Percentiles rank a stretch among this genome's conserved stretches.
These are phyloP conservation scores for Drosophila hydei DNA, from an alignment of 1,140 invertebrate genomes.

Conservation along the genomic window DNA sequence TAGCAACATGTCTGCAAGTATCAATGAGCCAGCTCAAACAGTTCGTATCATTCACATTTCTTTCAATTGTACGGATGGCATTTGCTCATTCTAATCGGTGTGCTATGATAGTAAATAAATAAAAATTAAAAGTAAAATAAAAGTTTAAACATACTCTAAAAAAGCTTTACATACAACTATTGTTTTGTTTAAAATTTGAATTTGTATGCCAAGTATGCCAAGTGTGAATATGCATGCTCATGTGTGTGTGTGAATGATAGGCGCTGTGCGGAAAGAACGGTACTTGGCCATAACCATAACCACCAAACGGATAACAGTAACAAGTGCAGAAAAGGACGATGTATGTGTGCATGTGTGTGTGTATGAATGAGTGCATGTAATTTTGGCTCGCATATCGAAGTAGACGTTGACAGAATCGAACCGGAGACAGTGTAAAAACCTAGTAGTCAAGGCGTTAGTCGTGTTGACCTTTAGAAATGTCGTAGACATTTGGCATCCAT, in stretches of 20 bases:
- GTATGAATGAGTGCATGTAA: background rate
- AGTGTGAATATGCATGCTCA: conserved; percentile 16
- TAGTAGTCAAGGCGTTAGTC: conserved; percentile 24
- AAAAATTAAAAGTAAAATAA: background rate
- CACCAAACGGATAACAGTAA: conserved; percentile 20
- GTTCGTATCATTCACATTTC: conserved; percentile 42
- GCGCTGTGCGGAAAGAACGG: conserved; percentile 10
- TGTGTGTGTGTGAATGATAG: conserved; percentile 19
- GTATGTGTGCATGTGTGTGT: background rate
- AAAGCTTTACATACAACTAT: no score
- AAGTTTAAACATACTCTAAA: background rate
- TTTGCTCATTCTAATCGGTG: background rate
- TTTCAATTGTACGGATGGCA: background rate
- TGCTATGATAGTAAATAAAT: background rate
- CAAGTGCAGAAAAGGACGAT: background rate
- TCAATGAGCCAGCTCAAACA: background rate
- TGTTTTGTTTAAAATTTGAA: background rate
- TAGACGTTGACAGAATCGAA: conserved; percentile 4
- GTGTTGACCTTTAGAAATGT: conserved; percentile 21
- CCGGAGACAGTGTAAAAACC: conserved; percentile 5
- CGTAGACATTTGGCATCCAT: conserved; percentile 40
- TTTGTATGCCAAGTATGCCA: background rate
- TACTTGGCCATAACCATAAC: conserved; percentile 22
- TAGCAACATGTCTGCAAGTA: conserved; percentile 59
- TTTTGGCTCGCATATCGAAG: background rate